phyloP scores from a whole-genome alignment of 2,797 vertebrate species.

The Sebastes cheni region DNA sequence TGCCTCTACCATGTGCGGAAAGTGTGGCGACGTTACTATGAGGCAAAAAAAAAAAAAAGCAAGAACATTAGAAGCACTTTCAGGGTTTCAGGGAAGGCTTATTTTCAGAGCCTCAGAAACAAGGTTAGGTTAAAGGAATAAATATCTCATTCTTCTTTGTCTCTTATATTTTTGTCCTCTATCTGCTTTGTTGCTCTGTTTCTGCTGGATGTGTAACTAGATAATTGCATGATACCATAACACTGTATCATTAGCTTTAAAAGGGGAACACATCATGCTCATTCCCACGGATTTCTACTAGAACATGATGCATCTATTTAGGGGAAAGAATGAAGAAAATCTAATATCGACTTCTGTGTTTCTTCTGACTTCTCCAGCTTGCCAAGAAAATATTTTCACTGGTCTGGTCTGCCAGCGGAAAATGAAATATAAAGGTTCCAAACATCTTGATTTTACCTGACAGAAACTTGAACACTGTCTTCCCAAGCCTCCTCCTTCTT shows the following conservation, averaged over 20 bases:
- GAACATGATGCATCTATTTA: not conserved
- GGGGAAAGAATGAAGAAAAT: not conserved
- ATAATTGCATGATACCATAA: not conserved
- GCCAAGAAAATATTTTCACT: slow-evolving; percentile 20
- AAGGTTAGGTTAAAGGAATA: slow-evolving; percentile 22
- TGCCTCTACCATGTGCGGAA: slow-evolving; percentile 6
- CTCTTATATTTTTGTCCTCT: slow-evolving; percentile 3
- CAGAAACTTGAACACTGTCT: not conserved
- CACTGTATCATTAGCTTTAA: not conserved
- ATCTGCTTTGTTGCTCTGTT: not conserved
- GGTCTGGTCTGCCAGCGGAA: not conserved
- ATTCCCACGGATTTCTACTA: too few relatives aligned
- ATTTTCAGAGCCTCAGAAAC: slow-evolving; percentile 32
- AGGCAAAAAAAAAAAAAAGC: not conserved
- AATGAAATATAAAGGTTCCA: slow-evolving; percentile 9
- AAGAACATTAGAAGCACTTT: slow-evolving; percentile 8
- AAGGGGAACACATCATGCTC: too few relatives aligned
- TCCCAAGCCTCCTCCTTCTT: not conserved
- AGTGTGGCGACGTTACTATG: slow-evolving; percentile 16
- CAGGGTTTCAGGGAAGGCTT: slow-evolving; percentile 9
- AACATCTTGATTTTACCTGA: not conserved
- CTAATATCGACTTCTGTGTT: not conserved
- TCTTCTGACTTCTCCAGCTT: slow-evolving; percentile 10
- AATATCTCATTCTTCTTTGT: not conserved
- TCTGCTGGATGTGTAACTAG: not conserved